Evolutionary conservation across 2,888 invertebrate genomes (phyloP).

Genomic region (Sceliomorpha sp.): DNA sequence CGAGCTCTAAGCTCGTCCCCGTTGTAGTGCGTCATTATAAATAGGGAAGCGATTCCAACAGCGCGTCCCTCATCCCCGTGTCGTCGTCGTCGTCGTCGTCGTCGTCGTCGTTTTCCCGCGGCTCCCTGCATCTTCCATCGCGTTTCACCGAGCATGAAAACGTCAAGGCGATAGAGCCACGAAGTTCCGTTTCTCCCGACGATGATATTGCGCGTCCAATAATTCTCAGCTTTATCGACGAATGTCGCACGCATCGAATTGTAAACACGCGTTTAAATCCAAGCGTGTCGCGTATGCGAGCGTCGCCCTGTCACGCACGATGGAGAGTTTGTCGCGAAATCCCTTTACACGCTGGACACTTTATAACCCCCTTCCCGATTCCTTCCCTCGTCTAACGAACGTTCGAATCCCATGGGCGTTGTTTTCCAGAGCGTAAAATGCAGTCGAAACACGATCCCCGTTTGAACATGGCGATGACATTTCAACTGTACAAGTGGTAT

Average conservation of each 20-base stretch:
- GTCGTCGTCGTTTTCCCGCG: slow-evolving; percentile 51
- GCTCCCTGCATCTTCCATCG: slow-evolving; percentile 30
- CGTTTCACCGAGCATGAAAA: slow-evolving; percentile 19
- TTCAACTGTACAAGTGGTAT: not conserved
- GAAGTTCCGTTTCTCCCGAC: slow-evolving; percentile 24
- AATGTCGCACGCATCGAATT: slow-evolving; percentile 38
- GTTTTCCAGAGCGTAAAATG: slow-evolving; percentile 33
- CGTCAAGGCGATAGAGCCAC: not conserved
- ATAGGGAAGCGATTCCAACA: slow-evolving; percentile 61
- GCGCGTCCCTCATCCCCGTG: slow-evolving; percentile 56
- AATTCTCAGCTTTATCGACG: slow-evolving; percentile 35
- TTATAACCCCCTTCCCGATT: slow-evolving; percentile 62
- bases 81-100: no score
- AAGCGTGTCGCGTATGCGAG: slow-evolving; percentile 33
- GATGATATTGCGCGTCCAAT: slow-evolving; percentile 30
- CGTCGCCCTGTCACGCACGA: slow-evolving; percentile 64
- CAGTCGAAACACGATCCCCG: slow-evolving; percentile 17
- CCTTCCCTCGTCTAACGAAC: slow-evolving; percentile 51
- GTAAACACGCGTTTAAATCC: slow-evolving; percentile 49
- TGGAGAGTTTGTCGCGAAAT: slow-evolving; percentile 68
- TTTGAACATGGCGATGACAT: slow-evolving; percentile 10
- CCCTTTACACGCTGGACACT: slow-evolving; percentile 65
- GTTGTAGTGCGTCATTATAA: slow-evolving; percentile 74
- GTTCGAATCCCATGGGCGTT: slow-evolving; percentile 41
- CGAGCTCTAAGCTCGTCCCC: slow-evolving; percentile 62